Conservation (phyloP, 37 sponge, comb jelly and placozoan genomes). For the Spongilla lacustris region DNA sequence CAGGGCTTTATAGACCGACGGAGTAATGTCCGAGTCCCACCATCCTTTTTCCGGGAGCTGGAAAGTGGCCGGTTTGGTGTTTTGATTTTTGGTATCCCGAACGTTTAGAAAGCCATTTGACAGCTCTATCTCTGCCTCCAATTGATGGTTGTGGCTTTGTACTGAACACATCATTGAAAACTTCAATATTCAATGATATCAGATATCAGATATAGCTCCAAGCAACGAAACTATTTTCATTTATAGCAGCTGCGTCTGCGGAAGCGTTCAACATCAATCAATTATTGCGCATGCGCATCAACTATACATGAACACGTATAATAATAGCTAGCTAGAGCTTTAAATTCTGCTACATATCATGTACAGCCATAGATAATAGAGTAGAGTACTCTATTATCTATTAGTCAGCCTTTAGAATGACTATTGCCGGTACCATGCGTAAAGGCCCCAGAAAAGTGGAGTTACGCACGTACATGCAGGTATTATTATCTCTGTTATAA, state of each 20-base stretch:
- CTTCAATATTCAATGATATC: too few species aligned
- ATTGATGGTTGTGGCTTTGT: constrained; percentile 16
- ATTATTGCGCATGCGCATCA: background rate
- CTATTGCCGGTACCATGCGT: too few species aligned
- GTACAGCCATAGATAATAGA: too few species aligned
- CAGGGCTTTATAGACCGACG: background rate
- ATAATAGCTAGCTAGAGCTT: too few species aligned
- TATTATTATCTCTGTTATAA: too few species aligned
- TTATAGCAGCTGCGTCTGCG: background rate
- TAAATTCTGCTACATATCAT: too few species aligned
- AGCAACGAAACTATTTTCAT: too few species aligned
- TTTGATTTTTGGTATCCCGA: background rate
- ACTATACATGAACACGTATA: background rate
- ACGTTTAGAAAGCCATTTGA: background rate
- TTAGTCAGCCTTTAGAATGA: too few species aligned
- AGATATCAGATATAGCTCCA: too few species aligned
- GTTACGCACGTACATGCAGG: too few species aligned
- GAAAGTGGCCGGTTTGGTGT: background rate
- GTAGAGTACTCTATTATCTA: too few species aligned
- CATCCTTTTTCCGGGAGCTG: background rate
- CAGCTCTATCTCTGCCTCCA: background rate
- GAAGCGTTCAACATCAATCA: background rate
- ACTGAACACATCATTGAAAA: background rate
- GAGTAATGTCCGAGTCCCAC: background rate
- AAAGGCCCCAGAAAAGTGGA: too few species aligned